A percentile compares a stretch with the other conserved stretches of the same genome.
phyloP scores from a whole-genome alignment of 2,113 vertebrate genomes.

The Paedocypris sp. region DNA sequence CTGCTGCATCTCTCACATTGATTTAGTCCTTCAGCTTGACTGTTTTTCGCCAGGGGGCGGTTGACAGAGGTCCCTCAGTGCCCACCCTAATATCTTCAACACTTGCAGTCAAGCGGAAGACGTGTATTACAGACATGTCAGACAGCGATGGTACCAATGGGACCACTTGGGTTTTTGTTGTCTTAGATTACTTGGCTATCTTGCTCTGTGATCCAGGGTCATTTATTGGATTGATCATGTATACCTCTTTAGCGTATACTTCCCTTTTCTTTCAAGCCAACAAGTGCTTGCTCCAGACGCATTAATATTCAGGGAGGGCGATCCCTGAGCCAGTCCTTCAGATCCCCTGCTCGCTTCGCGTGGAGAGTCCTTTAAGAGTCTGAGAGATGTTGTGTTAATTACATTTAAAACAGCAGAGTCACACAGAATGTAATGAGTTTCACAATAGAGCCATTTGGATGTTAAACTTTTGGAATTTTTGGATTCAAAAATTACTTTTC shows the following conservation, averaged over 20 bases:
- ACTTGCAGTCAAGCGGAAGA: constrained; percentile 51
- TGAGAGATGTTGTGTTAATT: constrained; percentile 39
- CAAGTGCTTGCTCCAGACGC: not conserved
- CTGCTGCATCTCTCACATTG: constrained; percentile 40
- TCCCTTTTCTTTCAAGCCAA: constrained; percentile 18
- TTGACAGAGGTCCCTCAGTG: constrained; percentile 39
- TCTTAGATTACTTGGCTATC: constrained; percentile 40
- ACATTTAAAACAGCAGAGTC: constrained; percentile 41
- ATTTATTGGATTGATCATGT: constrained; percentile 35
- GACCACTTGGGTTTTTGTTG: constrained; percentile 45
- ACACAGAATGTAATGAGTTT: constrained; percentile 41
- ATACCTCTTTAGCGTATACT: constrained; percentile 23
- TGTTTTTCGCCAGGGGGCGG: constrained; percentile 37
- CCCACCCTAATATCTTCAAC: constrained; percentile 48
- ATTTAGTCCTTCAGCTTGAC: constrained; percentile 48
- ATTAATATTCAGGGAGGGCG: constrained; percentile 28
- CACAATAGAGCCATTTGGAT: not conserved
- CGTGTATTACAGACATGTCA: constrained; percentile 52
- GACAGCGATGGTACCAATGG: constrained; percentile 42
- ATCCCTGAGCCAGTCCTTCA: constrained; percentile 21
- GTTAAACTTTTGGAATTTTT: not conserved
- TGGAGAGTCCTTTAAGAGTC: constrained; percentile 27
- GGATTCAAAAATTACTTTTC: too few species aligned
- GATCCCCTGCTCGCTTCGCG: constrained; percentile 26
- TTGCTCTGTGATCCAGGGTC: constrained; percentile 21